Base-by-base conservation (phyloP, 2,113 vertebrate species). In the Aspiorhynchus laticeps region DNA sequence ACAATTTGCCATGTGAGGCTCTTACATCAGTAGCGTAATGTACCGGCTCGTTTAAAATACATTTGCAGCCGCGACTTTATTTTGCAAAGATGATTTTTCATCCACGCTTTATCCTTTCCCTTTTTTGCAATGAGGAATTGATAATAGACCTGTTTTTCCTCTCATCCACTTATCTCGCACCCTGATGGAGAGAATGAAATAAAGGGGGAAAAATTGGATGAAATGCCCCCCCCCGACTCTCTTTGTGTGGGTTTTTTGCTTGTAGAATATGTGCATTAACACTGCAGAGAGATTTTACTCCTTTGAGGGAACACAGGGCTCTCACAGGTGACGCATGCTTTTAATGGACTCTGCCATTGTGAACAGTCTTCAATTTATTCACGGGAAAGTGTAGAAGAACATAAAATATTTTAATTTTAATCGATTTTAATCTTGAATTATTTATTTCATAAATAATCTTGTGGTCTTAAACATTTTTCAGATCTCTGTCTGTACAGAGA, bases 41-140 rank as follows among this genome's bases (percentile, higher is more conserved):
- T 91, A 89, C 43, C 88, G 87, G 81, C 93, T 95, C 93, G 82
- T 95, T 95, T 94, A 94, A 95, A 94, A 93, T 88, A 92, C 91
- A 94, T 95, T 95, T 95, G 91, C 92, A 88, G 90, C 87, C 12
- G 79, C 80, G 77, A 92, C 91, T 93, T 94, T 93, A 92, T 94
- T 91, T 93, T 91, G 85, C 90, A 74, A 89, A 87, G n/a, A 88
- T 84, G 46, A 92, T 93, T 93, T 93, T 92, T 93, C 90, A 92
- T 91, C 90, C 87, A 77, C 83, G 69, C 90, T 53, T 90, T 81
- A 90, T 91, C 87, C 87, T 91, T 91, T 92, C 80, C 87, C 65
- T 89, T 89, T 89, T 86, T 86, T 80, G 67, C 83, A 84, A 48
- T 80, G 83, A 87, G 75, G 87, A 78, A 80, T 87, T 90, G 77